Conservation (phyloP, 2,113 vertebrate species). For the Vicugna pacos region DNA sequence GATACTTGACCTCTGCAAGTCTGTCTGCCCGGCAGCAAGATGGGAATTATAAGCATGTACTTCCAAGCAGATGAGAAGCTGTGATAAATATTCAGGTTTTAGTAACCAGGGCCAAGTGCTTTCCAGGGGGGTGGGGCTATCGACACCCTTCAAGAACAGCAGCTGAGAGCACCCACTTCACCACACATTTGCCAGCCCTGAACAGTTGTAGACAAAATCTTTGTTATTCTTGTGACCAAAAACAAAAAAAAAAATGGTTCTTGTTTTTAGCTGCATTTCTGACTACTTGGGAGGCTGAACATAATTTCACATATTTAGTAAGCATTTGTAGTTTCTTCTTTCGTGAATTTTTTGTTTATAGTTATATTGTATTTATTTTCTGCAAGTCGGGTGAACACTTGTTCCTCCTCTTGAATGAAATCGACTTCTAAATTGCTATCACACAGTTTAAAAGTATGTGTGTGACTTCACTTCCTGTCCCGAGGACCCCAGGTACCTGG, state of each 20-base stretch:
- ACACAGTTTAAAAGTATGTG: neutral
- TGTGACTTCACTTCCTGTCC: slow-evolving; percentile 20
- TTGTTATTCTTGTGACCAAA: neutral
- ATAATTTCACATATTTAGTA: neutral
- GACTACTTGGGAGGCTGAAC: neutral
- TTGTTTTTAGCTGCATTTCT: neutral
- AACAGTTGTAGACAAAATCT: slow-evolving; percentile 14
- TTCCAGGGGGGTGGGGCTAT: neutral
- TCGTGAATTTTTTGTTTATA: neutral
- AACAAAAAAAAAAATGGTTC: too few relatives aligned
- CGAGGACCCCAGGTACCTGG: neutral
- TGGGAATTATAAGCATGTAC: neutral
- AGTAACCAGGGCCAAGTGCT: neutral
- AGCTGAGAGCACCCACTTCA: neutral
- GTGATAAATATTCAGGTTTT: neutral
- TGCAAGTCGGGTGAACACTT: neutral
- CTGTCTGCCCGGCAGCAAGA: slow-evolving; percentile 50
- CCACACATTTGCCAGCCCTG: neutral
- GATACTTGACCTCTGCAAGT: slow-evolving; percentile 53
- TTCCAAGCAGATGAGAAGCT: slow-evolving; percentile 29
- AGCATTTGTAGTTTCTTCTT: neutral
- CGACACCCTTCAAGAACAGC: neutral
- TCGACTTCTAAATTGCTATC: neutral
- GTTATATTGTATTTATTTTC: slow-evolving; percentile 1
- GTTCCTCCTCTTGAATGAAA: neutral